These are phyloP conservation scores for Trachemys scripta DNA, from an alignment of 2,113 vertebrate genomes.

Conservation along the genomic window DNA sequence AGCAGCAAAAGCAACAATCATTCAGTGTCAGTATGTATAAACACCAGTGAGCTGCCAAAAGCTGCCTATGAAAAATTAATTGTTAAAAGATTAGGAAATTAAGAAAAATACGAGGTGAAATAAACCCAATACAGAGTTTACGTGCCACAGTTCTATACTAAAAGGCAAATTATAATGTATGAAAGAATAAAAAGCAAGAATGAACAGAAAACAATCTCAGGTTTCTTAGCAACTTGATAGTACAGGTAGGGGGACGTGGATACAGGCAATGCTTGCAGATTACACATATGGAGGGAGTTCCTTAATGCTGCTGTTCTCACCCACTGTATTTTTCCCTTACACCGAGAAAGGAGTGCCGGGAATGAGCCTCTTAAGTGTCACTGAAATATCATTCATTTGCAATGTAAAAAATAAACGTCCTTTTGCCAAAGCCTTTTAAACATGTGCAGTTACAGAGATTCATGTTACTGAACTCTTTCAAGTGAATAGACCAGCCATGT, in stretches of 20 bases:
- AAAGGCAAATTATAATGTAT: neutral
- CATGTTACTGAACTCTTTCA: neutral
- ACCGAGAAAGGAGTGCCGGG: neutral
- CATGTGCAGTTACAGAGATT: neutral
- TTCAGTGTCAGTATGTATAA: neutral
- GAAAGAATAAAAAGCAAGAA: neutral
- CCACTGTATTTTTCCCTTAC: neutral
- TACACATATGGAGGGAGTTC: neutral
- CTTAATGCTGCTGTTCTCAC: neutral
- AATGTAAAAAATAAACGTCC: conserved; percentile 13
- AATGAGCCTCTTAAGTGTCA: neutral
- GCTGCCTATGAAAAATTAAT: neutral
- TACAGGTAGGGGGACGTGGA: neutral
- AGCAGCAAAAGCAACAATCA: conserved; percentile 56
- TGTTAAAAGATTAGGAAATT: neutral
- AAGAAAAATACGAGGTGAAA: neutral
- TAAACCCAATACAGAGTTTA: neutral
- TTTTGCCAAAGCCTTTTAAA: neutral
- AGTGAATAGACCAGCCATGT: neutral
- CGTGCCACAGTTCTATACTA: neutral
- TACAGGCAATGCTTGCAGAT: neutral
- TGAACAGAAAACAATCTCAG: neutral
- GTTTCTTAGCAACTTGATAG: neutral
- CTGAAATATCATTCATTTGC: neutral
- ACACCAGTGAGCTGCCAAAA: neutral